A percentile compares a stretch with the other conserved stretches of the same genome.
These are phyloP conservation scores for Montipora capitata DNA, from an alignment of 92 coral and sea anemone species.

Conservation along the genomic window DNA sequence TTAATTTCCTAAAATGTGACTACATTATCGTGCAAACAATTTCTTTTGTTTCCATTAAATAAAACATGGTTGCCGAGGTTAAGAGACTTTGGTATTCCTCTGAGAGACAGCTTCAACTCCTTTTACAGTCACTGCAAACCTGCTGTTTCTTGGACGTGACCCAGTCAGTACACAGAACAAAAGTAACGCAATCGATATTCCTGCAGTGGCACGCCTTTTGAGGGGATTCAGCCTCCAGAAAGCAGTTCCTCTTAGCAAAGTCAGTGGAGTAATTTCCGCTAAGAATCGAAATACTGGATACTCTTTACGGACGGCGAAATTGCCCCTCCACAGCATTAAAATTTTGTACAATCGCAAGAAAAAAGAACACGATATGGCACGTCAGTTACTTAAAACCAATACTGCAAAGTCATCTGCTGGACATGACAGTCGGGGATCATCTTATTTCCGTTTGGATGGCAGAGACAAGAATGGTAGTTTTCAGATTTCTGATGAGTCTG, in stretches of 20 bases:
- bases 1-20: too few species aligned
- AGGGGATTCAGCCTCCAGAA: constrained; percentile 11
- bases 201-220: constrained; percentile 32
- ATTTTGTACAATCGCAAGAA: constrained; percentile 8
- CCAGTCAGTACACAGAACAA: background rate
- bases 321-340: too few species aligned
- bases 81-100: too few species aligned
- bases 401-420: background rate
- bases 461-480: constrained; percentile 41
- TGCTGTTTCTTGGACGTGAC: background rate
- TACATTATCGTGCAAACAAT: too few species aligned
- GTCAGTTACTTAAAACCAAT: background rate
- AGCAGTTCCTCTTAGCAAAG: background rate
- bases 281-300: background rate
- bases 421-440: background rate
- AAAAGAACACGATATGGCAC: background rate
- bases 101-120: too few species aligned
- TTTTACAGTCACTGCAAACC: background rate
- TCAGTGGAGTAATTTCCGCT: too few species aligned
- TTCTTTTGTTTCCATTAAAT: too few species aligned
- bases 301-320: background rate
- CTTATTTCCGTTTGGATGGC: background rate
- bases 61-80: too few species aligned
- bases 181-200: background rate
- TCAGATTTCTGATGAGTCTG: constrained; percentile 31